Evolutionary conservation across 2,797 vertebrate species (phyloP).

Genomic region (Galago senegalensis): DNA sequence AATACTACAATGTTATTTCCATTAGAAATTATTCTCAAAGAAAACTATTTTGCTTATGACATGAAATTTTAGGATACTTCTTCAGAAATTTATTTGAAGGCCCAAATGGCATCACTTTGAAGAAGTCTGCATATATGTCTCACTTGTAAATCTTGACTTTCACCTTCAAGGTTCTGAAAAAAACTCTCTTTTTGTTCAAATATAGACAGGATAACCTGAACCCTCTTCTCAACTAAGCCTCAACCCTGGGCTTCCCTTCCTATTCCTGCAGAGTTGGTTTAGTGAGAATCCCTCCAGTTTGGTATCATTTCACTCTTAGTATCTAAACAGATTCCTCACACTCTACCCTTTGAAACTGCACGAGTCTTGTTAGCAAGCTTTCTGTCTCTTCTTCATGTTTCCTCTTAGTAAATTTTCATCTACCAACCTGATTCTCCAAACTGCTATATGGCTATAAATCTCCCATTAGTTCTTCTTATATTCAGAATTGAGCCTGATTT

Average conservation of each 20-base stretch:
- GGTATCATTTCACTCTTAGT: neutral
- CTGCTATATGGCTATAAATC: neutral
- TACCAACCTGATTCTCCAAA: neutral
- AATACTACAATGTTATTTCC: neutral
- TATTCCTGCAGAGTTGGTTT: neutral
- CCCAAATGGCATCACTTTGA: neutral
- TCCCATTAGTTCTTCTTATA: neutral
- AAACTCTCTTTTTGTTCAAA: neutral
- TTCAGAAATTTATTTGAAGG: neutral
- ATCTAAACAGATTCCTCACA: neutral
- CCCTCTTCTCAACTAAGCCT: neutral
- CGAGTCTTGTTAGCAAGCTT: neutral
- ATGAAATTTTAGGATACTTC: neutral
- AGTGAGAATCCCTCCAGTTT: neutral
- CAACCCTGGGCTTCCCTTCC: neutral
- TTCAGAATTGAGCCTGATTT: neutral
- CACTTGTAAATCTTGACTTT: neutral
- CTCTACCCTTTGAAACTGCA: neutral
- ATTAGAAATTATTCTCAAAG: slow-evolving; percentile 2
- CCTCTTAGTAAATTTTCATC: neutral
- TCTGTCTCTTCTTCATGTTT: neutral
- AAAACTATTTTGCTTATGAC: neutral
- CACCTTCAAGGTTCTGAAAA: neutral
- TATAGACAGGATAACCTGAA: neutral
- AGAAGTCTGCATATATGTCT: neutral